These are phyloP conservation scores for Myanophis thanlyinensis DNA, from an alignment of 2,113 vertebrate genomes.

Conservation along the genomic window DNA sequence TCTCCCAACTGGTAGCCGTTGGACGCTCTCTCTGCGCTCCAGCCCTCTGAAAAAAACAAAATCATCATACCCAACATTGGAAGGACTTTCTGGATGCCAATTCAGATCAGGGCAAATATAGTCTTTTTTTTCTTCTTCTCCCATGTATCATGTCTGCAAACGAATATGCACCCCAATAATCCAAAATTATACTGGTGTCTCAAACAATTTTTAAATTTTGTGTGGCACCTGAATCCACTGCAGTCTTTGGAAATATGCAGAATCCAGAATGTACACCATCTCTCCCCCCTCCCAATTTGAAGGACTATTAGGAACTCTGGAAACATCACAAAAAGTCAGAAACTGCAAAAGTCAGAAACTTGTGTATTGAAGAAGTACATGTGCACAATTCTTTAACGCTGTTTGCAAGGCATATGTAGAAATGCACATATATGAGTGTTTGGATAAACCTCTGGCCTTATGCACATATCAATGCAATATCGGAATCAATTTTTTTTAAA, in stretches of 20 bases:
- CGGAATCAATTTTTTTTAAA: neutral
- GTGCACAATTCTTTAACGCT: neutral
- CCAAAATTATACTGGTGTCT: neutral
- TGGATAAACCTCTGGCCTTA: neutral
- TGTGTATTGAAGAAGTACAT: neutral
- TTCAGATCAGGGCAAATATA: neutral
- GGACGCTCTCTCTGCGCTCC: constrained; percentile 16
- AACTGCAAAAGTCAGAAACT: neutral
- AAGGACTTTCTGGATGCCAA: neutral
- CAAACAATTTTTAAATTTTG: neutral
- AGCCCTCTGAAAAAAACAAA: constrained; percentile 45
- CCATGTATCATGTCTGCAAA: neutral
- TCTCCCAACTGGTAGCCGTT: constrained; percentile 37
- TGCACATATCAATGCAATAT: neutral
- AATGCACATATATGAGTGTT: neutral
- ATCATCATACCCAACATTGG: neutral
- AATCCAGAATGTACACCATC: neutral
- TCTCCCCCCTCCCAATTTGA: neutral
- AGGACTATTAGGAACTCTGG: neutral
- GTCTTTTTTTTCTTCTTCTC: neutral
- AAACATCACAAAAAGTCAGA: neutral
- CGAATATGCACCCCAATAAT: neutral
- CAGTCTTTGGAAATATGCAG: neutral
- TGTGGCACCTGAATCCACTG: neutral
- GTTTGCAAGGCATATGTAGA: neutral